Conservation (phyloP, 2,888 invertebrate species). For the Diarsia rubi region DNA sequence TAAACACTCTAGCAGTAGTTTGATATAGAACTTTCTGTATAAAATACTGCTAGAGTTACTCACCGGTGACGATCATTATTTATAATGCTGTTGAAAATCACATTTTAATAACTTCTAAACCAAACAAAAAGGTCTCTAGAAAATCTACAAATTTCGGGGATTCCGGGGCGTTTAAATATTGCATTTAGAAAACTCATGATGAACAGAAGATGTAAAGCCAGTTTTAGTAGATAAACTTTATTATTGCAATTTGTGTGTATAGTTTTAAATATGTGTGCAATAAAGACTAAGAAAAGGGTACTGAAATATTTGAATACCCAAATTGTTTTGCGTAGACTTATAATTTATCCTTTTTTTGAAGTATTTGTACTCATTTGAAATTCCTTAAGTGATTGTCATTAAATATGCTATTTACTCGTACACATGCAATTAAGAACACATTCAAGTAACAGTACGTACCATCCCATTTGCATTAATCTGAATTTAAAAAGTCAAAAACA, state of each 20-base stretch:
- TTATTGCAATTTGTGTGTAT: no score
- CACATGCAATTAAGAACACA: constrained; percentile 60
- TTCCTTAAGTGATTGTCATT: background rate
- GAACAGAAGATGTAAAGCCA: no score
- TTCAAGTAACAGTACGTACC: constrained; percentile 61
- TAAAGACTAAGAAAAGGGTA: no score
- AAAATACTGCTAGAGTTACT: no score
- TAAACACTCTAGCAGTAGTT: no score
- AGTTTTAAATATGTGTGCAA: no score
- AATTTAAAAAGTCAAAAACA: constrained; percentile 69
- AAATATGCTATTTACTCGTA: constrained; percentile 33
- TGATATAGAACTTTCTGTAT: background rate
- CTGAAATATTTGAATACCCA: background rate
- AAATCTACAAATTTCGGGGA: background rate
- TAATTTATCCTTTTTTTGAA: background rate
- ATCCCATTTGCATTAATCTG: constrained; percentile 69
- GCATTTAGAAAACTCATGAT: no score
- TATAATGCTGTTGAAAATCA: background rate
- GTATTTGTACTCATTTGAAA: background rate
- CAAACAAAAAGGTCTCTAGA: background rate
- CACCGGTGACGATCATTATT: background rate
- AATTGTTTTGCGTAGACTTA: background rate
- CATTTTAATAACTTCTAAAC: background rate
- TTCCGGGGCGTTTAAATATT: no score
- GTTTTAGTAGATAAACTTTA: no score